Base-by-base conservation (phyloP, 2,888 invertebrate genomes). In the Aspidiotus destructor region DNA sequence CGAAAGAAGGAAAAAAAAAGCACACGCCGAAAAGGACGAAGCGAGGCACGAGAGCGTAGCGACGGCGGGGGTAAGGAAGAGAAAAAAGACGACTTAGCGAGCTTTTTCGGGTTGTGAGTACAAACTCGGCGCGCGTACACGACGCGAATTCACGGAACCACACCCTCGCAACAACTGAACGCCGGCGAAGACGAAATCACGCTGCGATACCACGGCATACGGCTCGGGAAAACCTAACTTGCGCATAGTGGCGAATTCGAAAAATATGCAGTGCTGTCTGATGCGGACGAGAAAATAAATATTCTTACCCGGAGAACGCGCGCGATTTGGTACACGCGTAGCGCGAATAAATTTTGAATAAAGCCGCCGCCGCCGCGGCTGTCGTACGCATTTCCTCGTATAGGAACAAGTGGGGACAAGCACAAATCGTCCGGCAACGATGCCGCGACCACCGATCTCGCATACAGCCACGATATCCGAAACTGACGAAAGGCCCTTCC, bases 101-200 rank as follows among this genome's bases (percentile, higher is more conserved):
- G 48, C 48, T 48, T 48, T 48, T 48, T 48, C 48, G 11, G n/a
- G 48, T 48, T 48, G n/a, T 48, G n/a, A 13, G n/a, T 48, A 48
- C 48, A 11, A 48, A 48, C 48, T 48, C 48, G 48, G 48, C 48
- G 48, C 48, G 48, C 48, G 2, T n/a, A 6, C 48, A 44, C 65
- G 65, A 58, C 42, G 65, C 44, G 61, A 61, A 61, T 61, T 44
- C 48, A 48, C 58, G 44, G 11, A 58, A 65, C 65, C 65, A 65
- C 65, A 65, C 65, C 65, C 65, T 57, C 57, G 44, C 58, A 58
- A 48, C 58, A 17, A 63, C 63, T 54, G 62, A 64, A 64, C 64
- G 17, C 64, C 62, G 52, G 52, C 62, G 52, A 16, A 17, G 57
- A 62, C 13, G 52, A 44, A 42, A 62, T 48, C 17, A 62, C 44